These are phyloP conservation scores for Stegostoma tigrinum DNA, from an alignment of 2,113 vertebrate genomes.

Conservation along the genomic window DNA sequence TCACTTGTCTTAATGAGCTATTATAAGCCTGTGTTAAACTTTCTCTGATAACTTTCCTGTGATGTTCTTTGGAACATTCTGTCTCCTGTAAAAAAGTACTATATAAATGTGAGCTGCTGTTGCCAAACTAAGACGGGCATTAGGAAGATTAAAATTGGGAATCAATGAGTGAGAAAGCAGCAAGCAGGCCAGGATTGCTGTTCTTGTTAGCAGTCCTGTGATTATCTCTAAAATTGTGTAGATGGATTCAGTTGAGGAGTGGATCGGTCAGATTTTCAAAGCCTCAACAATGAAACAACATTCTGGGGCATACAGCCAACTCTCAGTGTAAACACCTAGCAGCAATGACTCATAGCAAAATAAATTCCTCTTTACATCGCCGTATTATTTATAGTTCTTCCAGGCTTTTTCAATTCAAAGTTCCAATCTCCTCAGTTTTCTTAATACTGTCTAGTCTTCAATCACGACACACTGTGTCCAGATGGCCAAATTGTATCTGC, in stretches of 20 bases:
- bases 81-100: too few relatives aligned
- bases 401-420: neutral
- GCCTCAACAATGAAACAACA: neutral
- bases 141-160: neutral
- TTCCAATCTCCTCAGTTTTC: neutral
- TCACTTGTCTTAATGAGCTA: neutral
- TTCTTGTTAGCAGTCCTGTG: neutral
- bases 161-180: neutral
- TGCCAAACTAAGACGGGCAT: neutral
- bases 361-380: neutral
- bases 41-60: neutral
- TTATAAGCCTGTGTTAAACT: neutral
- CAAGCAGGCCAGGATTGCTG: neutral
- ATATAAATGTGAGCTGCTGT: neutral
- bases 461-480: too few relatives aligned
- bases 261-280: neutral
- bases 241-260: neutral
- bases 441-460: neutral
- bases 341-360: neutral
- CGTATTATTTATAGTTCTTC: neutral
- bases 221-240: neutral
- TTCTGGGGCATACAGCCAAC: neutral
- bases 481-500: too few relatives aligned
- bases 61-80: neutral
- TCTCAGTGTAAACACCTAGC: neutral